Conservation (phyloP, 2,113 vertebrate genomes). For the Scatophagus argus region DNA sequence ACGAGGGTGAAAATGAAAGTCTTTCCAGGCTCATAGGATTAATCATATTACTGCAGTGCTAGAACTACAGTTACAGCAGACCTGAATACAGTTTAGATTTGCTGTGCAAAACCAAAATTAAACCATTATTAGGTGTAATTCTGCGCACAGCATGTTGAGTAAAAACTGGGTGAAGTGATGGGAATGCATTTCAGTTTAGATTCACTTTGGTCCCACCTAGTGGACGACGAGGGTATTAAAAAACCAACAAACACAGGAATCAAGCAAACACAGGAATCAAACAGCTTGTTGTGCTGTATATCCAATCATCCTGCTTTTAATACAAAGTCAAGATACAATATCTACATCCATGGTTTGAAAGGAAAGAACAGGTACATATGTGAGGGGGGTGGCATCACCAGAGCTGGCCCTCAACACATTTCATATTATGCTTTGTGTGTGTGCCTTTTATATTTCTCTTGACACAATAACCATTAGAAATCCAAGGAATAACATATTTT, state of each 20-base stretch:
- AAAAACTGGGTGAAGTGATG: not conserved
- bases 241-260: slow-evolving; percentile 5
- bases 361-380: slow-evolving; percentile 81
- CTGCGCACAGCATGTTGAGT: not conserved
- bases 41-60: not conserved
- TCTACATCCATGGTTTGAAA: slow-evolving; percentile 92
- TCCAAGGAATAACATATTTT: slow-evolving; percentile 79
- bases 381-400: slow-evolving; percentile 72
- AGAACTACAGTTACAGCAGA: not conserved
- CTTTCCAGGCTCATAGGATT: too few species aligned
- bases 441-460: slow-evolving; percentile 74
- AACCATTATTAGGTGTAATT: not conserved
- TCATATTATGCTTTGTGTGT: slow-evolving; percentile 64
- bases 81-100: not conserved
- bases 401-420: slow-evolving; percentile 75
- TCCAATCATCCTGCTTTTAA: slow-evolving; percentile 95
- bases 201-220: slow-evolving; percentile 60
- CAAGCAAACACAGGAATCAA: slow-evolving; percentile 35
- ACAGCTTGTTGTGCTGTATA: slow-evolving; percentile 68
- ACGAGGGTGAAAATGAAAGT: too few species aligned
- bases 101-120: not conserved
- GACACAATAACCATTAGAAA: slow-evolving; percentile 80
- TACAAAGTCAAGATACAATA: slow-evolving; percentile 96
- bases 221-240: slow-evolving; percentile 54
- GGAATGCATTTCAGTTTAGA: not conserved